These are phyloP conservation scores for Rhamphomyia laevipes DNA, from an alignment of 2,888 invertebrate genomes.

Conservation along the genomic window DNA sequence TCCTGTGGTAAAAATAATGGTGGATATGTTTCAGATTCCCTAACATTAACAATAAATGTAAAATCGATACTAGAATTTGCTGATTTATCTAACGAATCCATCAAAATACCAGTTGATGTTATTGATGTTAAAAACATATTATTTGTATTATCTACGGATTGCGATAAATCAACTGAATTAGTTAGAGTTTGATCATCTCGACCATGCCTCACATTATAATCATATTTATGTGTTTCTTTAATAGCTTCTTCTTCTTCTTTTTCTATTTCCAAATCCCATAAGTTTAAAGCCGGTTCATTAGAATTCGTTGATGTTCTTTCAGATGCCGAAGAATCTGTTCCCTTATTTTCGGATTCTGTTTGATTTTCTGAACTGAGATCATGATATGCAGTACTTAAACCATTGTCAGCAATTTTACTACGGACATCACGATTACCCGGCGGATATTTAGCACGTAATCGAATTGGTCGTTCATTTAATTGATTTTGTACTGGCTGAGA, in stretches of 20 bases:
- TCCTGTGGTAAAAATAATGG: conserved; percentile 48
- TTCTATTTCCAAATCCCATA: conserved; percentile 47
- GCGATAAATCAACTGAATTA: not conserved
- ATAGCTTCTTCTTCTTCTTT: conserved; percentile 40
- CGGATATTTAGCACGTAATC: conserved; percentile 32
- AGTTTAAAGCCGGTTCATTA: conserved; percentile 26
- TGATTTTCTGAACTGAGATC: not conserved
- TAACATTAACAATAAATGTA: conserved; percentile 63
- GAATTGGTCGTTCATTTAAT: conserved; percentile 30
- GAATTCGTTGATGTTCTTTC: conserved; percentile 16
- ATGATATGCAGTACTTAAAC: conserved; percentile 7
- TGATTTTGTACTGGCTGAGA: conserved; percentile 15
- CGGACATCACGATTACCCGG: conserved; percentile 34
- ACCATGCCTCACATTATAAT: conserved; percentile 10
- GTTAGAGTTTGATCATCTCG: conserved; percentile 1
- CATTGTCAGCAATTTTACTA: conserved; percentile 24
- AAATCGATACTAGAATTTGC: conserved; percentile 45
- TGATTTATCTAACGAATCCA: conserved; percentile 33
- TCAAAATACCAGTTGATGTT: conserved; percentile 35
- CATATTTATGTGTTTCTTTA: conserved; percentile 23
- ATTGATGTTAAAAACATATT: conserved; percentile 30
- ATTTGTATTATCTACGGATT: not conserved
- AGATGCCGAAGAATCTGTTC: not conserved
- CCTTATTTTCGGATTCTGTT: not conserved
- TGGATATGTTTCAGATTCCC: conserved; percentile 48